These are phyloP conservation scores for Pipra filicauda DNA, from an alignment of 2,113 vertebrate genomes.

Conservation along the genomic window DNA sequence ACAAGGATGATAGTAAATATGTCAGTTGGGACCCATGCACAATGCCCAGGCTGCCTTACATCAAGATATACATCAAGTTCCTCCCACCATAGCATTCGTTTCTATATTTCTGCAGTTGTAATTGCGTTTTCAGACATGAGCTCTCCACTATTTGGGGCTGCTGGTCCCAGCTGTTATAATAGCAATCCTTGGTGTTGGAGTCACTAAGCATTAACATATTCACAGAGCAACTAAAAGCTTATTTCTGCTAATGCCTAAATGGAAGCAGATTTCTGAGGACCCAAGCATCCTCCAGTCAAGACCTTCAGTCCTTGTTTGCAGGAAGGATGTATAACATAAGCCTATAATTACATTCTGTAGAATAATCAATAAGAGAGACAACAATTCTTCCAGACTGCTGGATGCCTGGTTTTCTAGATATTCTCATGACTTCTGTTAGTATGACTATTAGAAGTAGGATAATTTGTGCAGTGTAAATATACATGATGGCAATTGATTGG, in stretches of 20 bases:
- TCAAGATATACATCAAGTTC: accelerated
- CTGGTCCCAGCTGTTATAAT: background rate
- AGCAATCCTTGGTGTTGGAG: background rate
- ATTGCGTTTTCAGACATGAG: background rate
- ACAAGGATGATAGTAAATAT: accelerated
- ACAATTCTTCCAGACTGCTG: background rate
- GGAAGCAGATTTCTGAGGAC: background rate
- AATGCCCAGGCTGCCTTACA: background rate
- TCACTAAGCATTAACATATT: background rate
- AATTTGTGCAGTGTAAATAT: background rate
- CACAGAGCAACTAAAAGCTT: background rate
- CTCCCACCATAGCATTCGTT: background rate
- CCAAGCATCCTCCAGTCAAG: background rate
- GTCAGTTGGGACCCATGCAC: background rate
- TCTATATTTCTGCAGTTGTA: background rate
- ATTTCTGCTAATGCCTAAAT: background rate
- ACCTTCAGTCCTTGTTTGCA: background rate
- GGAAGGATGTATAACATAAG: background rate
- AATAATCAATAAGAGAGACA: background rate
- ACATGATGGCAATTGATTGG: background rate
- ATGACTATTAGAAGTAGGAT: background rate
- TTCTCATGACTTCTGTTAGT: background rate
- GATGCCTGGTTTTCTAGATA: background rate
- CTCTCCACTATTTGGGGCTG: background rate
- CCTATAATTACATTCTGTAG: background rate